A percentile compares a stretch with the other conserved stretches of the same genome.
Evolutionary conservation across 2,888 invertebrate species (phyloP).

Genomic region (Tenodera sinensis): DNA sequence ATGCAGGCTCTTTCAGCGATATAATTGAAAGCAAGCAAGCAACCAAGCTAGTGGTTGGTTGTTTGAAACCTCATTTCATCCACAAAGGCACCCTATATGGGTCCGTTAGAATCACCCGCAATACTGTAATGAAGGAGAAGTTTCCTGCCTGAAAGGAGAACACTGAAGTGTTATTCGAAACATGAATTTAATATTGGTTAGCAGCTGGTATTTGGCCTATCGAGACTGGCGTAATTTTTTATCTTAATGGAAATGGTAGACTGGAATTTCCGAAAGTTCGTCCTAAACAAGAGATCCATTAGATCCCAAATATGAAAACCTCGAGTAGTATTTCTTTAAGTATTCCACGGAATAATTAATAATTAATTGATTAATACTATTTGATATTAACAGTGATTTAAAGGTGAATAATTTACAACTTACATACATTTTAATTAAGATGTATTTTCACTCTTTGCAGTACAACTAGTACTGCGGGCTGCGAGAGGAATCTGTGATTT

Average conservation of each 20-base stretch:
- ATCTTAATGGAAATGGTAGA: not conserved
- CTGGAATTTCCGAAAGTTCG: not conserved
- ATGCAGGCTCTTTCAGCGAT: not conserved
- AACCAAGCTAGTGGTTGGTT: not conserved
- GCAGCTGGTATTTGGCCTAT: not conserved
- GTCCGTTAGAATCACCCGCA: not conserved
- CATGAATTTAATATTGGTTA: not conserved
- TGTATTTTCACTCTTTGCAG: too few species aligned
- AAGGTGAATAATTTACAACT: too few species aligned
- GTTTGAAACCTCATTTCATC: not conserved
- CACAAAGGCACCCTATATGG: not conserved
- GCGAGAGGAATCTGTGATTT: too few species aligned
- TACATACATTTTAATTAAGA: too few species aligned
- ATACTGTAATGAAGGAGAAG: not conserved
- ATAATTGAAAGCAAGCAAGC: not conserved
- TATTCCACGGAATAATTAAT: too few species aligned
- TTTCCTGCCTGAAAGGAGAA: not conserved
- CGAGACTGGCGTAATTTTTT: not conserved
- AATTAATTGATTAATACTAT: too few species aligned
- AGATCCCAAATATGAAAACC: too few species aligned
- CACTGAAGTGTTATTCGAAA: not conserved
- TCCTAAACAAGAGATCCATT: too few species aligned
- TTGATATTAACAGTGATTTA: too few species aligned
- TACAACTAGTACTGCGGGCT: too few species aligned
- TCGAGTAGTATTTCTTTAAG: too few species aligned